Percentiles rank a stretch among this genome's conserved stretches.
Conservation (phyloP, 92 coral and sea anemone genomes). For the Hydrozoanthus gracilis region DNA sequence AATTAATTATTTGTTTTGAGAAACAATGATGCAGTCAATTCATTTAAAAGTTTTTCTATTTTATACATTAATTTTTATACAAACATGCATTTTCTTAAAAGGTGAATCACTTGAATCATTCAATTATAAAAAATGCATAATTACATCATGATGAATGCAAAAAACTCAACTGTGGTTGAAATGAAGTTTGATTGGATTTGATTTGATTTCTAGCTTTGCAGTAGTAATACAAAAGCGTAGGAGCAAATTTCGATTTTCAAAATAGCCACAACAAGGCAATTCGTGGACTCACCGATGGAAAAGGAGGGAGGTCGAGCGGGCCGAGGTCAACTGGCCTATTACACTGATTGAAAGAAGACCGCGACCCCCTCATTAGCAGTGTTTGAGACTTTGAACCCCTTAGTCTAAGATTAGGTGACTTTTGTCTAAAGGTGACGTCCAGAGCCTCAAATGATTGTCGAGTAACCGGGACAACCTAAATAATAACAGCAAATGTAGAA, state of each 20-base stretch:
- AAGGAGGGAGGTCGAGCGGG: conserved; percentile 38
- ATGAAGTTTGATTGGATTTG: not conserved
- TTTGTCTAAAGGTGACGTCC: conserved; percentile 85
- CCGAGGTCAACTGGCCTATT: conserved; percentile 33
- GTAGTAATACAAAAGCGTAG: too few species aligned
- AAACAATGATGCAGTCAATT: too few species aligned
- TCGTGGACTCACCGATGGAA: conserved; percentile 35
- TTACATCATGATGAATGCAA: too few species aligned
- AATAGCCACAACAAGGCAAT: not conserved
- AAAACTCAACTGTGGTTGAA: not conserved
- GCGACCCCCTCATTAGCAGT: conserved; percentile 74
- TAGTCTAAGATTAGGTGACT: conserved; percentile 37
- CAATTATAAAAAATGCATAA: too few species aligned
- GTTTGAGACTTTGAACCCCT: conserved; percentile 77
- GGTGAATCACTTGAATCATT: too few species aligned
- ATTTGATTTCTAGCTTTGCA: too few species aligned
- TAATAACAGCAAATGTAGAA: conserved; percentile 20
- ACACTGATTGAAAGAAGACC: conserved; percentile 14
- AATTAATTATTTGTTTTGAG: too few species aligned
- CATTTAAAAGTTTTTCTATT: too few species aligned
- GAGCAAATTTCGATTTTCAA: too few species aligned
- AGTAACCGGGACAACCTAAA: conserved; percentile 75
- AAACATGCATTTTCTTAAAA: too few species aligned
- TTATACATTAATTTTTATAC: too few species aligned
- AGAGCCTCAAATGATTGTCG: conserved; percentile 91